Conservation (phyloP, 2,113 vertebrate species). For the Rhizomys pruinosus region DNA sequence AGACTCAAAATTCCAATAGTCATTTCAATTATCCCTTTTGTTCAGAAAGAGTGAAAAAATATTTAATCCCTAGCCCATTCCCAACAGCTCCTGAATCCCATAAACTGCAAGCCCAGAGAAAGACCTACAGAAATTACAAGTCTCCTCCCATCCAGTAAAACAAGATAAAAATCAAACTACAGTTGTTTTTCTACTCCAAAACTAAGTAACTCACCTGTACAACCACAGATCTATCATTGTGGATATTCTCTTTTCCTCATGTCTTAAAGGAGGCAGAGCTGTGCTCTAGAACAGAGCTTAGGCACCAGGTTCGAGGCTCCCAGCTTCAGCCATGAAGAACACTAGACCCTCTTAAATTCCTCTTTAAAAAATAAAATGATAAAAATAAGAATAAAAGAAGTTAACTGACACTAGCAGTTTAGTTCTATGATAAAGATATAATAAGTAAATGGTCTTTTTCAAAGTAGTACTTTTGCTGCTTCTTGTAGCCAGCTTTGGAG, state of each 20-base stretch:
- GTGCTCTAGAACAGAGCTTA: slow-evolving; percentile 78
- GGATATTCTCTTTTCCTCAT: slow-evolving; percentile 74
- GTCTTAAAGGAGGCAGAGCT: slow-evolving; percentile 76
- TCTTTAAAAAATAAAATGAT: slow-evolving; percentile 77
- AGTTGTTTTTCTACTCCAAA: slow-evolving; percentile 65
- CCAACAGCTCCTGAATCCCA: not conserved
- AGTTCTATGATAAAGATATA: slow-evolving; percentile 25
- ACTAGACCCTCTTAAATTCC: slow-evolving; percentile 76
- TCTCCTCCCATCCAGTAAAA: not conserved
- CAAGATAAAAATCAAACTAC: not conserved
- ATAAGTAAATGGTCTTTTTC: not conserved
- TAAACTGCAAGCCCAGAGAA: not conserved
- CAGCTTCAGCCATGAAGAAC: slow-evolving; percentile 78
- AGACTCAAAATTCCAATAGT: not conserved
- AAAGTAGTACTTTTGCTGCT: slow-evolving; percentile 22
- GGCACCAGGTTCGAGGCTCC: slow-evolving; percentile 74
- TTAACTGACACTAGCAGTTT: slow-evolving; percentile 61
- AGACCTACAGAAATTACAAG: not conserved
- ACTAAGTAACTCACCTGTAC: slow-evolving; percentile 78
- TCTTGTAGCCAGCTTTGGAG: slow-evolving; percentile 13
- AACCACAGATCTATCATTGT: slow-evolving; percentile 81
- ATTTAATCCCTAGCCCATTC: not conserved
- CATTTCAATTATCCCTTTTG: not conserved
- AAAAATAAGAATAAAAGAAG: slow-evolving; percentile 68
- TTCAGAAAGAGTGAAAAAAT: not conserved